Evolutionary conservation across 37 sponge, comb jelly and placozoan genomes (phyloP).

Genomic region (Cladorhizidae sp.): DNA sequence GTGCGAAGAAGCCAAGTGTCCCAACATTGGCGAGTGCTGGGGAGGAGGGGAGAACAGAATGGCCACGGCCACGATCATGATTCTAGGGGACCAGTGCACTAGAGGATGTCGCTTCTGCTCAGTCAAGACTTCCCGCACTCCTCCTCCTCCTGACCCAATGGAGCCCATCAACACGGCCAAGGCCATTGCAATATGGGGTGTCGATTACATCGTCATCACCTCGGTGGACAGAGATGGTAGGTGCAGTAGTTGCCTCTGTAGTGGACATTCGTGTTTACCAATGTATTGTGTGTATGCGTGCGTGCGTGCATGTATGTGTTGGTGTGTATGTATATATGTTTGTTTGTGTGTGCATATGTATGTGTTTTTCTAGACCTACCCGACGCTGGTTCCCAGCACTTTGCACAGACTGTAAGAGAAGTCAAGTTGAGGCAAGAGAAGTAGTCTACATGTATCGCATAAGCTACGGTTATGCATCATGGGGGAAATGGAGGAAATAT

Average conservation of each 20-base stretch:
- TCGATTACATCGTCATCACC: conserved; percentile 97
- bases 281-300: too few species aligned
- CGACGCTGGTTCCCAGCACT: conserved; percentile 92
- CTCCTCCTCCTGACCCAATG: conserved; percentile 94
- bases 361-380: conserved; percentile 67
- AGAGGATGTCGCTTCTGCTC: conserved; percentile 99
- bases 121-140: conserved; percentile 92
- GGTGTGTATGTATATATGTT: background rate
- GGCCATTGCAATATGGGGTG: conserved; percentile 91
- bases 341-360: background rate
- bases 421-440: conserved; percentile 66
- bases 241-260: background rate
- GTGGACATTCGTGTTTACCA: too few species aligned
- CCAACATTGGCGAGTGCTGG: conserved; percentile 99
- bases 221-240: conserved; percentile 99
- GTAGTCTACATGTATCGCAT: too few species aligned
- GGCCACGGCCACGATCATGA: conserved; percentile 99
- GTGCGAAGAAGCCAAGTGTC: conserved; percentile 99
- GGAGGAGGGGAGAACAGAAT: conserved; percentile 91
- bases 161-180: conserved; percentile 94
- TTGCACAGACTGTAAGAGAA: conserved; percentile 91
- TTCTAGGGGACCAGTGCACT: conserved; percentile 96
- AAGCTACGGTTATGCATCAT: too few species aligned
- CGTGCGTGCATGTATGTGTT: too few species aligned
- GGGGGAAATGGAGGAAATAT: too few species aligned